Conservation (phyloP, 1,140 invertebrate genomes). For the Panagrolaimus sp. region DNA sequence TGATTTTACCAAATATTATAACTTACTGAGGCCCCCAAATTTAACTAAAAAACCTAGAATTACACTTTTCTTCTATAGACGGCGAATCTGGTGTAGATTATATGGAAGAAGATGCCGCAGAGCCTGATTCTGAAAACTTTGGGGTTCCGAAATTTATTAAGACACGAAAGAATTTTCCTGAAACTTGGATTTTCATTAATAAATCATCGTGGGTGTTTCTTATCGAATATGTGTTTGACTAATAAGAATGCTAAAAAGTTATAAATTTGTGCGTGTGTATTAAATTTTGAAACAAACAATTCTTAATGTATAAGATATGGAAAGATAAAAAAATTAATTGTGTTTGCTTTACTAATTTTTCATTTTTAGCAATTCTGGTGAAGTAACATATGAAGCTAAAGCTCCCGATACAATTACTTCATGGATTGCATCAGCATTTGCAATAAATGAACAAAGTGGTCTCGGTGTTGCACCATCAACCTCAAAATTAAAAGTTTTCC, state of each 20-base stretch:
- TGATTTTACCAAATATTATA: too few relatives aligned
- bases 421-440: constrained; percentile 86
- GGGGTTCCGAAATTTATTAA: background rate
- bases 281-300: background rate
- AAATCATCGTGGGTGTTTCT: too few relatives aligned
- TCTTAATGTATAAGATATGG: background rate
- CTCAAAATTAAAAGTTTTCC: constrained; percentile 75
- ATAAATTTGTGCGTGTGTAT: background rate
- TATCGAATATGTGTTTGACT: too few relatives aligned
- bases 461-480: constrained; percentile 73
- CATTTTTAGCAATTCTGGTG: constrained; percentile 64
- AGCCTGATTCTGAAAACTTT: background rate
- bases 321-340: constrained; percentile 11
- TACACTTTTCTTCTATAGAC: too few relatives aligned
- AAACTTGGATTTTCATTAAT: constrained; percentile 27
- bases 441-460: constrained; percentile 74
- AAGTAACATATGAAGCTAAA: constrained; percentile 61
- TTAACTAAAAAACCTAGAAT: too few relatives aligned
- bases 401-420: constrained; percentile 85
- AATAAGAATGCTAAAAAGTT: too few relatives aligned
- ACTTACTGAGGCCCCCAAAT: too few relatives aligned
- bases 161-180: constrained; percentile 19
- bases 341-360: constrained; percentile 17
- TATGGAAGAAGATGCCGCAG: background rate
- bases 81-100: too few relatives aligned